Base-by-base conservation (phyloP, 2,797 vertebrate genomes). In the Halcyon chelicuti region DNA sequence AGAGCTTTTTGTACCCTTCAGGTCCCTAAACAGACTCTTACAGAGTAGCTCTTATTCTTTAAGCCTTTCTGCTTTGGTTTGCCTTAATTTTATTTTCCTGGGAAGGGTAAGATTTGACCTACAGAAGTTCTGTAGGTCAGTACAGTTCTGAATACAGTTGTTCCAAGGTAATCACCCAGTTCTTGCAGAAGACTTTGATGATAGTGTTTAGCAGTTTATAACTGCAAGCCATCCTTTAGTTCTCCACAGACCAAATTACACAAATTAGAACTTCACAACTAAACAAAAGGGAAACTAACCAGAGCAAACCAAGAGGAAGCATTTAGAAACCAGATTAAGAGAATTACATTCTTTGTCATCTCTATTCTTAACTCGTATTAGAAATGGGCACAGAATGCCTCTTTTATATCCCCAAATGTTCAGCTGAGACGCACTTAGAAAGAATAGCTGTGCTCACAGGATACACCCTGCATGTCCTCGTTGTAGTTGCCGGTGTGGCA, bases 371-470 rank as follows among this genome's bases (percentile, higher is more conserved):
- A 61, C 40, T 76, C 37, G 3, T 21, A 39, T 82, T 82, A 82
- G 61, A 89, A 89, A 67, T 61, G 54, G 54, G 37, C 65, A 71
- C 61, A 92, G 60, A 94, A 77, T 77, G 40, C 33, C 19, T 76
- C 78, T 33, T 93, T 94, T 91, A 39, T 88, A 54, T 91, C 78
- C 68, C 49, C n/a, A 65, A 65, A 71, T 42, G 42, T 82, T 96
- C 80, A 79, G 44, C 86, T 37, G 65, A 20, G 73, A 88, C 54
- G 86, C 88, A 39, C 70, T 58, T 51, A 60, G 74, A 87, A 87
- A 91, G 82, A 86, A 71, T 22, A 66, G 31, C 77, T 46, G 23
- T 85, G 75, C 39, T 49, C 75, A 85, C 75, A 82, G 66, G 78
- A 19, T 11, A 40, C 70, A 73, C 29, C 71, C 83, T 76, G 57